phyloP scores from a whole-genome alignment of 2,888 invertebrate genomes.

The Aquatica leii region DNA sequence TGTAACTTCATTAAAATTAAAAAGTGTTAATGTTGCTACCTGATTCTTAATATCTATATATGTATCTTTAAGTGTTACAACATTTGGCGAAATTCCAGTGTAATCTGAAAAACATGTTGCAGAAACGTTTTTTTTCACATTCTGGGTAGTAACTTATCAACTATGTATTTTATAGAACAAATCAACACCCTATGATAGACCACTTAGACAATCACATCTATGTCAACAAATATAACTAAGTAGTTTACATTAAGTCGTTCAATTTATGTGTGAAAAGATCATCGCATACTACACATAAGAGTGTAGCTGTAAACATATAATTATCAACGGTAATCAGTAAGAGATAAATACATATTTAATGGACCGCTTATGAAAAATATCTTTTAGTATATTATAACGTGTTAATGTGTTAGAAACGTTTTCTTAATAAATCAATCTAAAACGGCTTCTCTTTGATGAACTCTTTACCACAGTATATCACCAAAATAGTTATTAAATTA shows the following conservation, averaged over 20 bases:
- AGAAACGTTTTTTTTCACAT: too few species aligned
- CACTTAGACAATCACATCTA: conserved; percentile 33
- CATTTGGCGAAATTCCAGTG: too few species aligned
- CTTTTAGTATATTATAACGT: conserved; percentile 21
- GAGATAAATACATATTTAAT: conserved; percentile 33
- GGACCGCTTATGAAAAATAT: conserved; percentile 23
- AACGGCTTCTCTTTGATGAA: conserved; percentile 29
- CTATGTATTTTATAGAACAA: conserved; percentile 15
- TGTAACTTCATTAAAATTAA: too few species aligned
- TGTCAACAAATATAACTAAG: conserved; percentile 46
- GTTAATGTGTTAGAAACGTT: conserved; percentile 38
- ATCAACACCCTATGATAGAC: conserved; percentile 44
- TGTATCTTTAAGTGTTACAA: too few species aligned
- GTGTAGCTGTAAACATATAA: conserved; percentile 39
- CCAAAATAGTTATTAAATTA: conserved; percentile 39
- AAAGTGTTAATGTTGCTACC: too few species aligned
- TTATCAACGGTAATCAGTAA: conserved; percentile 33
- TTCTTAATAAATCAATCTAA: conserved; percentile 33
- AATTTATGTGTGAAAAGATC: conserved; percentile 42
- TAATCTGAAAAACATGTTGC: too few species aligned
- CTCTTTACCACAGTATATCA: conserved; percentile 37
- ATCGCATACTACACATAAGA: conserved; percentile 40
- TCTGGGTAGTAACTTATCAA: conserved; percentile 7
- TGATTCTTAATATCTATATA: too few species aligned
- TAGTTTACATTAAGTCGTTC: conserved; percentile 44